Evolutionary conservation across 2,113 vertebrate species (phyloP).

Genomic region (Boulengeromyrus knoepffleri): DNA sequence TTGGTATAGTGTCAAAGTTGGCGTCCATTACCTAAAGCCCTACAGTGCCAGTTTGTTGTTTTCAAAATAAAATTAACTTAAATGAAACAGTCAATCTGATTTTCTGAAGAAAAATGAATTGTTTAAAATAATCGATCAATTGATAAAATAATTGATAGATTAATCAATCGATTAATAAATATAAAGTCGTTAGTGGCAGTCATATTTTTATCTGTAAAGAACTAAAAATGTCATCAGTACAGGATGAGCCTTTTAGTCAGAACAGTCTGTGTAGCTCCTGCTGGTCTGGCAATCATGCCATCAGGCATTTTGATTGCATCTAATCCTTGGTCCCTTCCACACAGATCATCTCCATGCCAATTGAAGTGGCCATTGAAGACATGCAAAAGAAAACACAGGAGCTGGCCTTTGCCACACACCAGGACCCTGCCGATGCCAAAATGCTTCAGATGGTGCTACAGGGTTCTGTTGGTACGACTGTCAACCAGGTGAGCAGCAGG

Average conservation of each 20-base stretch:
- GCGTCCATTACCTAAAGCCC: too few species aligned
- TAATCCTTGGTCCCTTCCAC: neutral
- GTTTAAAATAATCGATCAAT: too few species aligned
- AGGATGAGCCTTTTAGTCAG: neutral
- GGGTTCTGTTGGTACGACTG: slow-evolving; percentile 98
- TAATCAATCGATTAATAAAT: neutral
- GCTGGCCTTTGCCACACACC: slow-evolving; percentile 92
- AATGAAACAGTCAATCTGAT: too few species aligned
- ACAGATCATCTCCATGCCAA: slow-evolving; percentile 91
- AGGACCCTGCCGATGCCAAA: slow-evolving; percentile 93
- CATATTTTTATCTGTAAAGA: neutral
- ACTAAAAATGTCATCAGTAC: neutral
- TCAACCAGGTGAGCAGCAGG: slow-evolving; percentile 78
- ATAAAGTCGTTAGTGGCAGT: neutral
- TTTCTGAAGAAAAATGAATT: too few species aligned
- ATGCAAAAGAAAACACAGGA: slow-evolving; percentile 99
- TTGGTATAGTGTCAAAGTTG: too few species aligned
- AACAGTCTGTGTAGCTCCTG: neutral
- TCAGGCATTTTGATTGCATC: neutral
- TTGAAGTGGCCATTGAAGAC: slow-evolving; percentile 98
- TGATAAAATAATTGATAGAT: neutral
- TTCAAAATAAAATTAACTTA: too few species aligned
- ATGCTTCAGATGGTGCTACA: slow-evolving; percentile 99
- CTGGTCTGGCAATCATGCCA: neutral
- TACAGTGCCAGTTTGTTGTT: too few species aligned